Evolutionary conservation across 2,113 vertebrate genomes (phyloP).

Genomic region (Melanerpes aurifrons): DNA sequence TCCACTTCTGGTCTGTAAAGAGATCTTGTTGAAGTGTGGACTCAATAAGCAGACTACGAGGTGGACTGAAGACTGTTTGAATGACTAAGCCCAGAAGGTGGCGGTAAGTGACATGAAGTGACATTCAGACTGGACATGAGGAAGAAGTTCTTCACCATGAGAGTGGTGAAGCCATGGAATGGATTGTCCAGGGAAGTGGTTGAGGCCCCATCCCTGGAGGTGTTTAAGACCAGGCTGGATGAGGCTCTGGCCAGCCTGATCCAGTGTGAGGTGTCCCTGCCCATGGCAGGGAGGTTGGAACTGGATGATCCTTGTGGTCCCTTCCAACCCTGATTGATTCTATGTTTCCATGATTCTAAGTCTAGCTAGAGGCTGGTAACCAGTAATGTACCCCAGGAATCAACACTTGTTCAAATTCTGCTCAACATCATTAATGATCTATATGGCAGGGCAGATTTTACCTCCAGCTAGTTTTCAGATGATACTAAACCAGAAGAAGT

Average conservation of each 20-base stretch:
- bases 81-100: not conserved
- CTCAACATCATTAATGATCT: not conserved
- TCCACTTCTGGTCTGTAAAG: not conserved
- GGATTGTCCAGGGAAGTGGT: too few species aligned
- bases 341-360: too few species aligned
- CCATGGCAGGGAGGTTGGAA: too few species aligned
- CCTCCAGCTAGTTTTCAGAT: not conserved
- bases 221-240: too few species aligned
- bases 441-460: not conserved
- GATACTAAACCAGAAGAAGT: not conserved
- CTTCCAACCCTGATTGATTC: too few species aligned
- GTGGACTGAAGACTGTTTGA: not conserved
- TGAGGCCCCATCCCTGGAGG: too few species aligned
- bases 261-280: too few species aligned
- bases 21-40: not conserved
- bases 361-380: not conserved
- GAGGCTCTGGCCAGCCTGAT: too few species aligned
- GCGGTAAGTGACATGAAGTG: not conserved
- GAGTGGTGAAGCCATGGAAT: too few species aligned
- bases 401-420: not conserved
- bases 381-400: not conserved
- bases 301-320: too few species aligned
- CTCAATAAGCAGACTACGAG: not conserved
- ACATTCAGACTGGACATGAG: too few species aligned
- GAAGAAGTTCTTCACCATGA: too few species aligned